Conservation (phyloP, 2,888 invertebrate genomes). For the Meiosimyza decipiens region DNA sequence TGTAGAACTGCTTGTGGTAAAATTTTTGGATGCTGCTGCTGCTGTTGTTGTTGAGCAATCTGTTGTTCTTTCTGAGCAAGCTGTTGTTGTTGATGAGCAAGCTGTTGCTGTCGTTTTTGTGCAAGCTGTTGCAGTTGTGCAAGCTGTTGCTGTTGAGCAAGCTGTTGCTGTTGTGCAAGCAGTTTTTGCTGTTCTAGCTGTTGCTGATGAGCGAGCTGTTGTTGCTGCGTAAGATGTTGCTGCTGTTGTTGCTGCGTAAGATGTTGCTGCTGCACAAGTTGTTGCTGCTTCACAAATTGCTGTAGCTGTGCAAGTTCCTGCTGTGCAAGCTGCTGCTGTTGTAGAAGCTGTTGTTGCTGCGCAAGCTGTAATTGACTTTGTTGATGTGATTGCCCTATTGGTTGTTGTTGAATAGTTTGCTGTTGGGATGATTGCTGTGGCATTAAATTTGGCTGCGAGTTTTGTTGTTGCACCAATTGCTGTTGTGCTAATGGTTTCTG, state of each 20-base stretch:
- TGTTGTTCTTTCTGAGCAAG: conserved; percentile 35
- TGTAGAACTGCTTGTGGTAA: conserved; percentile 54
- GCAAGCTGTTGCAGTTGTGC: conserved; percentile 5
- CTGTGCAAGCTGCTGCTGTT: conserved; percentile 32
- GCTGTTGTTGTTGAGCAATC: conserved; percentile 38
- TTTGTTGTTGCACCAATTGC: conserved; percentile 42
- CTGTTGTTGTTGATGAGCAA: conserved; percentile 45
- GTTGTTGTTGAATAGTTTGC: conserved; percentile 40
- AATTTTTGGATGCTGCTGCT: conserved; percentile 30
- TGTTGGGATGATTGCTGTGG: conserved; percentile 44
- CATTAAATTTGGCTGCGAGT: conserved; percentile 47
- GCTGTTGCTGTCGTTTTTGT: conserved; percentile 32
- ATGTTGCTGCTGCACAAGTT: conserved; percentile 11
- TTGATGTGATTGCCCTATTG: conserved; percentile 41
- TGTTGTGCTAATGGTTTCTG: conserved; percentile 40
- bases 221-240: conserved; percentile 36
- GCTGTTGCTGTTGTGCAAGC: conserved; percentile 38
- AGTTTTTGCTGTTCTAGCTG: conserved; percentile 46
- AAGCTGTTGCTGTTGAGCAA: conserved; percentile 30
- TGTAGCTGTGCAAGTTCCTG: conserved; percentile 28
- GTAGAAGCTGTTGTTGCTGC: conserved; percentile 42
- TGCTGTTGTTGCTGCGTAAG: conserved; percentile 7
- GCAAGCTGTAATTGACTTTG: conserved; percentile 63
- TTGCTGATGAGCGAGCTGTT: conserved; percentile 46
- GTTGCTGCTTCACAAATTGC: conserved; percentile 27